Percentiles rank a stretch among this genome's conserved stretches.
phyloP scores from a whole-genome alignment of 2,888 invertebrate genomes.

The Acrobasis repandana region DNA sequence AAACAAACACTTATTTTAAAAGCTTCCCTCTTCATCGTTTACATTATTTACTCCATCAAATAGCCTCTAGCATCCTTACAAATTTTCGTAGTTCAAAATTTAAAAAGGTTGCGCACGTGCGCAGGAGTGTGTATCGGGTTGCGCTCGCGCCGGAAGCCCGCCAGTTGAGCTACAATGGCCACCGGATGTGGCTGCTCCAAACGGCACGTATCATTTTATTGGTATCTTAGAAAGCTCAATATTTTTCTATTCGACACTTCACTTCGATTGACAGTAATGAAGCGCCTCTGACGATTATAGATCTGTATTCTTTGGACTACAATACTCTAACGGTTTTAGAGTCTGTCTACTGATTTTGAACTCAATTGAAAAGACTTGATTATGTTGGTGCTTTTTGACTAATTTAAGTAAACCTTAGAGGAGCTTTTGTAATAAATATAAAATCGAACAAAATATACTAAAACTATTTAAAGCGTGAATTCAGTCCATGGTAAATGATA shows the following conservation, averaged over 20 bases:
- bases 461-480: no score
- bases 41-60: constrained; percentile 35
- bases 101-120: constrained; percentile 81
- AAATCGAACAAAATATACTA: no score
- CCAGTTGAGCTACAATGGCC: constrained; percentile 74
- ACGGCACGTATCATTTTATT: constrained; percentile 82
- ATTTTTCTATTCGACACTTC: constrained; percentile 74
- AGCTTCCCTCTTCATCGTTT: constrained; percentile 20
- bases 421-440: no score
- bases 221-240: constrained; percentile 79
- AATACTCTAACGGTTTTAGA: constrained; percentile 7
- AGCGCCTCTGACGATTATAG: constrained; percentile 17
- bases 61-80: constrained; percentile 49
- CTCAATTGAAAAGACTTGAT: background rate
- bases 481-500: no score
- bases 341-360: background rate
- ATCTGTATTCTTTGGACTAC: constrained; percentile 13
- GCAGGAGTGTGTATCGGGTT: constrained; percentile 82
- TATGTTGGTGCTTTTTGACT: background rate
- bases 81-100: constrained; percentile 67
- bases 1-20: background rate
- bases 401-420: no score
- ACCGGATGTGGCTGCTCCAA: constrained; percentile 81
- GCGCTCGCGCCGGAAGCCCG: constrained; percentile 79
- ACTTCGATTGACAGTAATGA: constrained; percentile 52